Conservation (phyloP, 92 coral and sea anemone genomes). For the Micromussa lordhowensis region DNA sequence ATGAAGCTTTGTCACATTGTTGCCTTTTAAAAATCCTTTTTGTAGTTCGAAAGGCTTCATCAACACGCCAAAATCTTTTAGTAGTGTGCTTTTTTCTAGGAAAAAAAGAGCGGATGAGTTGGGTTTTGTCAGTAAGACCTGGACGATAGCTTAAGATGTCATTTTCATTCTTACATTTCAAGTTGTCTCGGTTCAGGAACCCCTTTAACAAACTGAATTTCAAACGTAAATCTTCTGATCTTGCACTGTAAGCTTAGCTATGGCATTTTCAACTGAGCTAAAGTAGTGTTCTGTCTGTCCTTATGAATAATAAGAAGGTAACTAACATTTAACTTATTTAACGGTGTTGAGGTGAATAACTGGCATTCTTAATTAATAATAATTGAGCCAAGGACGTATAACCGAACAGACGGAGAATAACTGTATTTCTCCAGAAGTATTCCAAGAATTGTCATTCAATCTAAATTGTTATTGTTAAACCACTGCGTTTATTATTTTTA, state of each 20-base stretch:
- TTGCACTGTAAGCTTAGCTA: background rate
- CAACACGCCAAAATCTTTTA: background rate
- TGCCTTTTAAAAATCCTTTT: background rate
- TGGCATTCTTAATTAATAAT: no score
- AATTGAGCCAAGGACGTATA: background rate
- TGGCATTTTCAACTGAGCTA: background rate
- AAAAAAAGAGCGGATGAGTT: background rate
- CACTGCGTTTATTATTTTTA: background rate
- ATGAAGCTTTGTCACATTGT: no score
- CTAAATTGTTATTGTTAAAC: background rate
- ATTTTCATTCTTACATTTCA: no score
- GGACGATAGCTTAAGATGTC: background rate
- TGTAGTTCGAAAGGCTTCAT: background rate
- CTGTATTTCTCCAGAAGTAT: background rate
- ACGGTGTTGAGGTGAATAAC: background rate
- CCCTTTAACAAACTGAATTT: background rate
- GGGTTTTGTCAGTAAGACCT: background rate
- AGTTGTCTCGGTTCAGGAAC: background rate
- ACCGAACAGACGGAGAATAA: background rate
- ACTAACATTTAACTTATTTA: no score
- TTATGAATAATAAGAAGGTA: background rate
- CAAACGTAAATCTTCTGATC: background rate
- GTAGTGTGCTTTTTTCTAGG: background rate
- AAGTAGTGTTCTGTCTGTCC: background rate
- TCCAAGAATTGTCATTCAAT: background rate